Percentiles rank a stretch among this genome's conserved stretches.
Evolutionary conservation across 2,888 invertebrate genomes (phyloP).

Genomic region (Embidobia sp.): DNA sequence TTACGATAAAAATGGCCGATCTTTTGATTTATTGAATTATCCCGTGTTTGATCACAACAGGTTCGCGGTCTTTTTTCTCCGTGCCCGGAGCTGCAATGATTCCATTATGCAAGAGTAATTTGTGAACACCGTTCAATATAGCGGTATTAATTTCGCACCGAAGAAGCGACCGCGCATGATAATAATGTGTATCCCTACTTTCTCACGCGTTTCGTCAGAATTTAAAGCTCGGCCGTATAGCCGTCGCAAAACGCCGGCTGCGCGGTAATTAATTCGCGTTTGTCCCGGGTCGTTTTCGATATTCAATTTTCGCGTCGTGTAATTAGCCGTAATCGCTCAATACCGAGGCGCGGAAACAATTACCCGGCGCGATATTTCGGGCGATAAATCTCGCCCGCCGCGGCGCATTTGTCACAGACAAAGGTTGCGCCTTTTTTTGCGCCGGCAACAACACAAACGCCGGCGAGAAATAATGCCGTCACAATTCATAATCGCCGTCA

Average conservation of each 20-base stretch:
- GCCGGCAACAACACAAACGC: slow-evolving; percentile 33
- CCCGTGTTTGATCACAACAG: slow-evolving; percentile 55
- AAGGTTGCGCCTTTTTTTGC: slow-evolving; percentile 15
- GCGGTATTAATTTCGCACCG: slow-evolving; percentile 56
- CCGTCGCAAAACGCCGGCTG: no score
- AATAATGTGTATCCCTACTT: slow-evolving; percentile 16
- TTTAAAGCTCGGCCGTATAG: background rate
- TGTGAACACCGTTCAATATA: slow-evolving; percentile 61
- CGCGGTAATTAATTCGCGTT: slow-evolving; percentile 21
- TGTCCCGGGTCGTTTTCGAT: slow-evolving; percentile 20
- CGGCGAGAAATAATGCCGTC: slow-evolving; percentile 47
- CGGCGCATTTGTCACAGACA: slow-evolving; percentile 50
- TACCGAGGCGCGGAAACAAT: slow-evolving; percentile 5
- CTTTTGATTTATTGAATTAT: slow-evolving; percentile 6
- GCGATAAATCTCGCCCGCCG: slow-evolving; percentile 33
- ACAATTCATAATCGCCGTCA: slow-evolving; percentile 56
- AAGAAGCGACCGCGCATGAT: slow-evolving; percentile 34
- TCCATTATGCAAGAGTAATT: slow-evolving; percentile 58
- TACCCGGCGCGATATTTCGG: slow-evolving; percentile 4
- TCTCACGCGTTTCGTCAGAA: slow-evolving; percentile 37
- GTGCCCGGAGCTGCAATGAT: slow-evolving; percentile 47
- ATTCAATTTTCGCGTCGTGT: slow-evolving; percentile 18
- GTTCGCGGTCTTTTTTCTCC: slow-evolving; percentile 27
- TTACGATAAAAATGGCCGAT: background rate
- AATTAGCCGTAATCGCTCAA: slow-evolving; percentile 16